phyloP scores from a whole-genome alignment of 2,797 vertebrate species.

The Sciaenops ocellatus region DNA sequence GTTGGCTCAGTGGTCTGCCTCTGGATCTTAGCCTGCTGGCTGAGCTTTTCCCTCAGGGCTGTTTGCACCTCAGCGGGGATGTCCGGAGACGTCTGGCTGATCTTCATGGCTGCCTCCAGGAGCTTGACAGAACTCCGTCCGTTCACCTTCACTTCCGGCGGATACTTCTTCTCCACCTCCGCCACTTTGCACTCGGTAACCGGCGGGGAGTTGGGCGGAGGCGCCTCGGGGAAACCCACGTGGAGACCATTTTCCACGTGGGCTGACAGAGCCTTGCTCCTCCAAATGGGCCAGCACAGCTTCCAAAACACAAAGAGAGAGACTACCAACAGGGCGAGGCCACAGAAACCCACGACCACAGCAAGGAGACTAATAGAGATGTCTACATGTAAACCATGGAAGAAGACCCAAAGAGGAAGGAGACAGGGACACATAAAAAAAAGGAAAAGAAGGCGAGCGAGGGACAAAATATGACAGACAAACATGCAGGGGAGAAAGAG shows the following conservation, averaged over 20 bases:
- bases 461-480: constrained; percentile 78
- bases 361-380: constrained; percentile 98
- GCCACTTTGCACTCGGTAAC: constrained; percentile 60
- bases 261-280: constrained; percentile 90
- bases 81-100: constrained; percentile 99
- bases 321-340: constrained; percentile 96
- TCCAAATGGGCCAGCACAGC: constrained; percentile 98
- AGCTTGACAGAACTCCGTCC: constrained; percentile 87
- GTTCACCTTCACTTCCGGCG: constrained; percentile 83
- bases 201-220: constrained; percentile 59
- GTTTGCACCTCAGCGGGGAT: constrained; percentile 98
- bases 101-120: constrained; percentile 96
- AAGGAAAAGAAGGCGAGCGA: constrained; percentile 50
- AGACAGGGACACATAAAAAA: constrained; percentile 36
- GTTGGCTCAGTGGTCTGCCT: constrained; percentile 97
- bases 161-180: constrained; percentile 89
- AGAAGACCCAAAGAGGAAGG: constrained; percentile 18
- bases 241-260: constrained; percentile 83
- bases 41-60: constrained; percentile 91
- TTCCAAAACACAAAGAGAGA: constrained; percentile 99
- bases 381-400: constrained; percentile 86
- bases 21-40: constrained; percentile 94
- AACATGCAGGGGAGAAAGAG: constrained; percentile 82
- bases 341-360: constrained; percentile 98
- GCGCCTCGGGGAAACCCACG: constrained; percentile 85